Evolutionary conservation across 2,888 invertebrate species (phyloP), one percentile per base, ranked within the genome.

Genomic region (Ormyrus labotus): DNA sequence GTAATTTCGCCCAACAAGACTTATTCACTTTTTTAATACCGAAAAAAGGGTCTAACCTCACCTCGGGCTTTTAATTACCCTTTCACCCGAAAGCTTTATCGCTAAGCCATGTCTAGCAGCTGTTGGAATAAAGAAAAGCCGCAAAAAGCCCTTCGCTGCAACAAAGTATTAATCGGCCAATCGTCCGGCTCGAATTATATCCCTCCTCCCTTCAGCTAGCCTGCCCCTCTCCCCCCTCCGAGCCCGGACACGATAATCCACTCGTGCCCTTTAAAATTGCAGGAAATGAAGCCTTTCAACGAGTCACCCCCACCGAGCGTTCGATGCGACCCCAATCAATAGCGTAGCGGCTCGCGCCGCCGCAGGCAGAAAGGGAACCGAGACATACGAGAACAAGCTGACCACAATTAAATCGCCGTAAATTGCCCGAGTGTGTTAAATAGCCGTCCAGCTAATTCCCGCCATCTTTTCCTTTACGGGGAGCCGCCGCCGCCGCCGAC

Each of bases 231-330:
- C 34, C 48, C 48, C 10, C 8, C 9, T 10, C 19, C 34, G 0
- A 65, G 7, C 45, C 69, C 63, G 68, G 63, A 79, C 72, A 76
- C 79, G 79, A 80, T 78, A 82, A 82, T 80, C 80, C 80, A 80
- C 80, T 78, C 75, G 78, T 55, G 76, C 73, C 77, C 74, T 74
- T 82, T 82, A 82, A 82, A 82, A 80, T 80, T 80, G 76, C 82
- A 82, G 82, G 74, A 80, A 82, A 82, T 80, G 77, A 82, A 82
- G 74, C 80, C 82, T 82, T 82, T 82, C 82, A 61, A 65, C 64
- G 82, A 76, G 69, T 69, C 70, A 55, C 48, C 57, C 78, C 55
- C 63, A 0, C 45, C 60, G 48, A 13, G 10, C 58, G 50, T 34
- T 34, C 53, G 45, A n/a, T 55, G 50, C 19, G 53, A 9, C 53